These are phyloP conservation scores for Leptinotarsa texana DNA, from an alignment of 1,140 invertebrate species.

Conservation along the genomic window DNA sequence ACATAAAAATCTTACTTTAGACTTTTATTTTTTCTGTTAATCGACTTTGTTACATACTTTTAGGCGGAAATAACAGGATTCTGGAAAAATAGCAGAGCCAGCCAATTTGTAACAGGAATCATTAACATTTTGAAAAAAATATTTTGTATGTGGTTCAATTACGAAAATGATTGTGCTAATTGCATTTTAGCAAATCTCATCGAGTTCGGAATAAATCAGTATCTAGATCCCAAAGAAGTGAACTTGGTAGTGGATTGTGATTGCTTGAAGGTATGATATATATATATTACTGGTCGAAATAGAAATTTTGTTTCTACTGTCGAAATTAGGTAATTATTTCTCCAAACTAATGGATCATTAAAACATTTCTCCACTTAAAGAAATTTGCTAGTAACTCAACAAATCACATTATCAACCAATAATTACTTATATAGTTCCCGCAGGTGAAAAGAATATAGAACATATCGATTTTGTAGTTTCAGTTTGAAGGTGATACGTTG, in stretches of 20 bases:
- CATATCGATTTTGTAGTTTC: too few relatives aligned
- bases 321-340: too few relatives aligned
- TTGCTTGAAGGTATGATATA: not conserved
- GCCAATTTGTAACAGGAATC: not conserved
- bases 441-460: too few relatives aligned
- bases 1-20: too few relatives aligned
- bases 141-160: conserved; percentile 14
- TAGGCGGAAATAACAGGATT: conserved; percentile 3
- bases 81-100: conserved; percentile 2
- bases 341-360: not conserved
- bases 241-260: not conserved
- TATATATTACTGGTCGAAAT: not conserved
- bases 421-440: too few relatives aligned
- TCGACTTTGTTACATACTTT: too few relatives aligned
- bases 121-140: conserved; percentile 3
- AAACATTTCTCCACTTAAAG: too few relatives aligned
- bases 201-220: conserved; percentile 14
- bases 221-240: not conserved
- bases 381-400: too few relatives aligned
- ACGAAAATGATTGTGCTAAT: not conserved
- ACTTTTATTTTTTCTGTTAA: too few relatives aligned
- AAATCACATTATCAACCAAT: too few relatives aligned
- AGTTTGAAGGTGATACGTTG: too few relatives aligned
- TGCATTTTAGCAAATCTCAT: not conserved
- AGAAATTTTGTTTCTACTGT: not conserved